A percentile compares a stretch with the other conserved stretches of the same genome.
These are phyloP conservation scores for Manduca sexta DNA, from an alignment of 1,140 invertebrate species.

Conservation along the genomic window DNA sequence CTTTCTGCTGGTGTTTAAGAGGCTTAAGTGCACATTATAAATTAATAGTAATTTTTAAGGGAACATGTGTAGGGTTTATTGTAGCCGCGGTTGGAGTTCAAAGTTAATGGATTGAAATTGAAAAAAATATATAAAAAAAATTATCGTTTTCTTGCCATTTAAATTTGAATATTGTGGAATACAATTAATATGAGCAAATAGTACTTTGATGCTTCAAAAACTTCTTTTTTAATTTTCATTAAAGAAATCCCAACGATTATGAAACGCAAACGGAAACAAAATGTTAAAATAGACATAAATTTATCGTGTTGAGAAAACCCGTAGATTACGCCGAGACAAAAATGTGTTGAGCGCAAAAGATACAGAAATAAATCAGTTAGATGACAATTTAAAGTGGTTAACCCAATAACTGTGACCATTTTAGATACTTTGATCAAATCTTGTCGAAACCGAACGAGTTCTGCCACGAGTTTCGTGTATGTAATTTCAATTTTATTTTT, in stretches of 20 bases:
- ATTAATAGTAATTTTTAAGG: too few relatives aligned
- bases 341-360: slow-evolving; percentile 69
- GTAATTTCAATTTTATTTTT: slow-evolving; percentile 26
- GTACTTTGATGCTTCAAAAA: too few relatives aligned
- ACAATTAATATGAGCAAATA: too few relatives aligned
- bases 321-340: slow-evolving; percentile 30
- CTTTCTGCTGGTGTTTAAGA: too few relatives aligned
- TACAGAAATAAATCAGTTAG: slow-evolving; percentile 74
- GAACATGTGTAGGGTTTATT: too few relatives aligned
- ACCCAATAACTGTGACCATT: slow-evolving; percentile 74
- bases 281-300: slow-evolving; percentile 3
- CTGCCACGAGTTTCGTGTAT: neutral
- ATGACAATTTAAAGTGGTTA: slow-evolving; percentile 76
- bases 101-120: too few relatives aligned
- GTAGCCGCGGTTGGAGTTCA: too few relatives aligned
- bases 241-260: neutral
- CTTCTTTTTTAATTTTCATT: too few relatives aligned
- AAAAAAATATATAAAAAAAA: too few relatives aligned
- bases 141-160: too few relatives aligned
- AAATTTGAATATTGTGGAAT: too few relatives aligned
- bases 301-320: slow-evolving; percentile 14
- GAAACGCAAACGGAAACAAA: slow-evolving; percentile 1
- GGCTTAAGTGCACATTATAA: too few relatives aligned
- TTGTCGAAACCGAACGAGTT: slow-evolving; percentile 60
- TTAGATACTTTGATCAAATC: slow-evolving; percentile 73